These are phyloP conservation scores for Volucella zonaria DNA, from an alignment of 2,888 invertebrate species.

Conservation along the genomic window DNA sequence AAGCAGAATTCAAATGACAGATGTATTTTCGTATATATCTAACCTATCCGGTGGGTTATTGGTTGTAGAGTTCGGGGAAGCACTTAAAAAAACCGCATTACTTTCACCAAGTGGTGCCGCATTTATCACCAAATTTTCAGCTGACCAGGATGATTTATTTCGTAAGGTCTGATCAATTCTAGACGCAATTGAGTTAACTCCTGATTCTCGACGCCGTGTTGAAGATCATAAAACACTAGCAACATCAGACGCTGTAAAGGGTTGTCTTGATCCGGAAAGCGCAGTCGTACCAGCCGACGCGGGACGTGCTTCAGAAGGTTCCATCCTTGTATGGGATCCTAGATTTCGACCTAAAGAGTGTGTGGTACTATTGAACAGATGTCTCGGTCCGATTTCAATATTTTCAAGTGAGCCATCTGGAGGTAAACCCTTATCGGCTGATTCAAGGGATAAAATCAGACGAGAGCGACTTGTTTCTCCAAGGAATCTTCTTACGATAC, in stretches of 20 bases:
- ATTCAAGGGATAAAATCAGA: slow-evolving; percentile 67
- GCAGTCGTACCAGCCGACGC: slow-evolving; percentile 60
- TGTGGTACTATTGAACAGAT: slow-evolving; percentile 75
- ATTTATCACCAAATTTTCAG: slow-evolving; percentile 80
- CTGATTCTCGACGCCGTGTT: slow-evolving; percentile 75
- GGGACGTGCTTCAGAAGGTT: slow-evolving; percentile 42
- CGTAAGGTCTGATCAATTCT: slow-evolving; percentile 69
- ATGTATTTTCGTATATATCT: slow-evolving; percentile 78
- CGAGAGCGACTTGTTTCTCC: slow-evolving; percentile 75
- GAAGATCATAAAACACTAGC: slow-evolving; percentile 80
- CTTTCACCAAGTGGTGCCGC: slow-evolving; percentile 80
- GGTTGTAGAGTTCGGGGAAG: slow-evolving; percentile 57
- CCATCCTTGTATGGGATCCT: slow-evolving; percentile 65
- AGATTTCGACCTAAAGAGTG: slow-evolving; percentile 78
- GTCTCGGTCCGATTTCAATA: slow-evolving; percentile 77
- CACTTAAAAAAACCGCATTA: slow-evolving; percentile 76
- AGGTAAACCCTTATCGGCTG: slow-evolving; percentile 75
- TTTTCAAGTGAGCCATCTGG: slow-evolving; percentile 78
- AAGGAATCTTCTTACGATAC: slow-evolving; percentile 86
- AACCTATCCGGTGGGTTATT: slow-evolving; percentile 66
- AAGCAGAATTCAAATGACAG: slow-evolving; percentile 79
- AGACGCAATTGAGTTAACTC: slow-evolving; percentile 69
- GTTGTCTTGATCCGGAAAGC: slow-evolving; percentile 54
- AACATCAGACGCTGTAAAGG: slow-evolving; percentile 81
- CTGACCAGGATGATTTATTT: slow-evolving; percentile 78